Conservation (phyloP, 2,888 invertebrate species). For the Pristionchus entomophagus region DNA sequence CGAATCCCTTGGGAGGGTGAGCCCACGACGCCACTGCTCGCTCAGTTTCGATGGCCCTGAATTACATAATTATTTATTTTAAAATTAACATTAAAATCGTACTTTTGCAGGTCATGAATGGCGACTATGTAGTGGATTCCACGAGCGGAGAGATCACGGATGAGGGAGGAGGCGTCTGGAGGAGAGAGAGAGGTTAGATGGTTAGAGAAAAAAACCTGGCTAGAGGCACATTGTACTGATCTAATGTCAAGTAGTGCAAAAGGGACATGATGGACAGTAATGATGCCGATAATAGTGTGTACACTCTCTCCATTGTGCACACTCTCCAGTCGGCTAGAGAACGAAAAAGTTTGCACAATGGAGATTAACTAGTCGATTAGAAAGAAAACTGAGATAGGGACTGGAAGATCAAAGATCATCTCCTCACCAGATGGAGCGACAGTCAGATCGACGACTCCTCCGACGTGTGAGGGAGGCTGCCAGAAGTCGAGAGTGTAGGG, state of each 20-base stretch:
- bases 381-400: no score
- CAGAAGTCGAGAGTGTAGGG: slow-evolving; percentile 73
- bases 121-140: slow-evolving; percentile 70
- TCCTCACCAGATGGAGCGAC: slow-evolving; percentile 69
- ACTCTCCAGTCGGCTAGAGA: no score
- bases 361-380: no score
- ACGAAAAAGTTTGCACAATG: no score
- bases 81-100: not conserved
- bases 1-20: slow-evolving; percentile 48
- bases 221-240: no score
- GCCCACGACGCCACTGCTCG: slow-evolving; percentile 50
- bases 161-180: slow-evolving; percentile 52
- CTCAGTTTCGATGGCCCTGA: slow-evolving; percentile 69
- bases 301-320: no score
- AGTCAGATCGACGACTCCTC: slow-evolving; percentile 63
- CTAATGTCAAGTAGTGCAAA: no score
- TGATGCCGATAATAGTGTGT: no score
- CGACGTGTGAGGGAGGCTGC: slow-evolving; percentile 69
- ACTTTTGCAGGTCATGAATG: slow-evolving; percentile 74
- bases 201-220: no score
- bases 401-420: slow-evolving; percentile 48
- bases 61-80: not conserved
- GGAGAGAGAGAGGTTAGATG: no score
- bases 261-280: no score
- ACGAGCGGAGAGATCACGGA: slow-evolving; percentile 67